Conservation (phyloP, 2,797 vertebrate species). For the Phalanger gymnotis region DNA sequence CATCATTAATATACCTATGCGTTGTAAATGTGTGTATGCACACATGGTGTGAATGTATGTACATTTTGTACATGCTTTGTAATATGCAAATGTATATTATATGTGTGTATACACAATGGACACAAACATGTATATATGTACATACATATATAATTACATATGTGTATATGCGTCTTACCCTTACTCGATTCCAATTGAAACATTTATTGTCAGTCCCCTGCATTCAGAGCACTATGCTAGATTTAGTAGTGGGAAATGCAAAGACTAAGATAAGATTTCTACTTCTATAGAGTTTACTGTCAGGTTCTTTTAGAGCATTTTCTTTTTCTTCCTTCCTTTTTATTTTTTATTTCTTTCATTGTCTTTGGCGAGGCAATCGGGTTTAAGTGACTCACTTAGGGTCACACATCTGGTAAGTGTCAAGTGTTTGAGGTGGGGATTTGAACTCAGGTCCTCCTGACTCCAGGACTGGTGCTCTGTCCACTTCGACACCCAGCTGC, state of each 20-base stretch:
- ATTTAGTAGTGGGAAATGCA: not conserved
- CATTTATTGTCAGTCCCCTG: not conserved
- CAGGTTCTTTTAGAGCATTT: not conserved
- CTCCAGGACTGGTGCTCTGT: too few species aligned
- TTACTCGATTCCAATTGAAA: not conserved
- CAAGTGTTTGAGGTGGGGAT: too few species aligned
- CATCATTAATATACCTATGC: not conserved
- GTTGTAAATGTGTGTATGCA: not conserved
- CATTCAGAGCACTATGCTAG: not conserved
- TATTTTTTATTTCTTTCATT: too few species aligned
- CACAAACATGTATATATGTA: not conserved
- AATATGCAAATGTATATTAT: not conserved
- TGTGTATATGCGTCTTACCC: not conserved
- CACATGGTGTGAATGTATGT: not conserved
- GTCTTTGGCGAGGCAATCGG: too few species aligned
- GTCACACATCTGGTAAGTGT: too few species aligned
- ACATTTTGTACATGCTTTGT: not conserved
- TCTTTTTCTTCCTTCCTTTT: not conserved
- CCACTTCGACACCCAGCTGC: too few species aligned
- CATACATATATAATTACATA: too few species aligned
- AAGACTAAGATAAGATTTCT: not conserved
- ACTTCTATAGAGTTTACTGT: not conserved
- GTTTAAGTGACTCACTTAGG: too few species aligned
- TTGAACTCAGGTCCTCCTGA: too few species aligned
- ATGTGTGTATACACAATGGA: not conserved